Evolutionary conservation across 2,113 vertebrate species (phyloP), one percentile per base, ranked within the genome.

Genomic region (Megaceryle torquata): DNA sequence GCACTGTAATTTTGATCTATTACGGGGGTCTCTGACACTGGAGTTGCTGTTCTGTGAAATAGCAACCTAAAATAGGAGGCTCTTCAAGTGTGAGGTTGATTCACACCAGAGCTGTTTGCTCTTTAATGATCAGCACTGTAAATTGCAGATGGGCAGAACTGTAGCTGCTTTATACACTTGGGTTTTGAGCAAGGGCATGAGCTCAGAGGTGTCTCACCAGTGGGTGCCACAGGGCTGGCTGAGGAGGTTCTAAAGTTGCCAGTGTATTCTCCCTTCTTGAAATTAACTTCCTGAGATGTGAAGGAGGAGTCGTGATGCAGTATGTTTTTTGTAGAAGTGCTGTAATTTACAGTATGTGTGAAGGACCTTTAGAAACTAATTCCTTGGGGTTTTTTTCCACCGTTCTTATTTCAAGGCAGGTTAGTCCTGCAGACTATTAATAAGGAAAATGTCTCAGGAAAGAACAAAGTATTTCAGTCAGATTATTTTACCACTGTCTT

Each of bases 21-120:
- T 54, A 7, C 26, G 29, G 29, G 12, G 19, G 26, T 39, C 15
- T 63, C 41, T 0, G 0, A 37, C 16, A 8, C 14, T 7, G 10
- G 13, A 22, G 11, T 63, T 75, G n/a, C 31, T 5, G 3, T 87
- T 89, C 14, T 70, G 22, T 57, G 21, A 31, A 78, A 57, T 0
- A 1, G 31, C 26, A 59, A 0, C 46, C 12, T 94, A 18, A 80
- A 88, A 9, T 4, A 43, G 53, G 26, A 88, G 14, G 7, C 5
- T 79, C n/a, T 85, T 79, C 16, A 71, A 33, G 39, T 13, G 5
- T 39, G 11, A 21, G 19, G 13, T 8, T 60, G 39, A 44, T 13
- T 93, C 15, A 4, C 41, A 24, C 26, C 53, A 31, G 54, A 65
- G 33, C 11, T 18, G 2, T 76, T 79, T 48, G 9, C 44, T 72